Evolutionary conservation across 2,797 vertebrate genomes (phyloP).

Genomic region (Xenentodon cancila): DNA sequence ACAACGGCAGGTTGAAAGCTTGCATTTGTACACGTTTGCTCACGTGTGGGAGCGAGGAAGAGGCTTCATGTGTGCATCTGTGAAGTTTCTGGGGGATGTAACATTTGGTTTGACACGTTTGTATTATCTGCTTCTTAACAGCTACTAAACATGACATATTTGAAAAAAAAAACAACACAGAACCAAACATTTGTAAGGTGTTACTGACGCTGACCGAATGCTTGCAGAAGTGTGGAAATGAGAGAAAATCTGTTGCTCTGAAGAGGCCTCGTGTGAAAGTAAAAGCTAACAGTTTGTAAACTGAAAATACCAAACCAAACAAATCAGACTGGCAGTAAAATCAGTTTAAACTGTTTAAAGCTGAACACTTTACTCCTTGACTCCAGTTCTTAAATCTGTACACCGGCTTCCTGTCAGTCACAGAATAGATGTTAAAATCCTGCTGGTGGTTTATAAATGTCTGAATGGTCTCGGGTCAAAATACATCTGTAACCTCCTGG

Average conservation of each 20-base stretch:
- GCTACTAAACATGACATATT: background rate
- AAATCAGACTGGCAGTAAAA: slow-evolving; percentile 23
- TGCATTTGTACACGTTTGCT: background rate
- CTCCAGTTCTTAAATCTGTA: slow-evolving; percentile 1
- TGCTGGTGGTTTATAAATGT: too few species aligned
- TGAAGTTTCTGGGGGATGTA: slow-evolving; percentile 4
- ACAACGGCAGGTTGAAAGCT: slow-evolving; percentile 15
- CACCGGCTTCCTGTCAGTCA: too few species aligned
- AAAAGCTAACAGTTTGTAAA: slow-evolving; percentile 15
- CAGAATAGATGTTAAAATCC: too few species aligned
- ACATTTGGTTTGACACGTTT: slow-evolving; percentile 7
- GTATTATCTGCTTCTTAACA: slow-evolving; percentile 5
- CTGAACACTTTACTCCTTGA: too few species aligned
- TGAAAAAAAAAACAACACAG: background rate
- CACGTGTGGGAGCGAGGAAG: background rate
- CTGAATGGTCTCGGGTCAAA: too few species aligned
- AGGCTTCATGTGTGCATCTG: background rate
- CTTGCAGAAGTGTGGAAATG: slow-evolving; percentile 6
- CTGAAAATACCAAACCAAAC: slow-evolving; percentile 3
- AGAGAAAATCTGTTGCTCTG: slow-evolving; percentile 7
- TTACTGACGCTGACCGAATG: slow-evolving; percentile 13
- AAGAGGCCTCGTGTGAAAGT: background rate
- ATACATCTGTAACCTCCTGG: too few species aligned
- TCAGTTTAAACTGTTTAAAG: background rate
- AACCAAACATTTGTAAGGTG: slow-evolving; percentile 23